Evolutionary conservation across 2,113 vertebrate species (phyloP), one percentile per base, ranked within the genome.

Genomic region (Cisticola juncidis): DNA sequence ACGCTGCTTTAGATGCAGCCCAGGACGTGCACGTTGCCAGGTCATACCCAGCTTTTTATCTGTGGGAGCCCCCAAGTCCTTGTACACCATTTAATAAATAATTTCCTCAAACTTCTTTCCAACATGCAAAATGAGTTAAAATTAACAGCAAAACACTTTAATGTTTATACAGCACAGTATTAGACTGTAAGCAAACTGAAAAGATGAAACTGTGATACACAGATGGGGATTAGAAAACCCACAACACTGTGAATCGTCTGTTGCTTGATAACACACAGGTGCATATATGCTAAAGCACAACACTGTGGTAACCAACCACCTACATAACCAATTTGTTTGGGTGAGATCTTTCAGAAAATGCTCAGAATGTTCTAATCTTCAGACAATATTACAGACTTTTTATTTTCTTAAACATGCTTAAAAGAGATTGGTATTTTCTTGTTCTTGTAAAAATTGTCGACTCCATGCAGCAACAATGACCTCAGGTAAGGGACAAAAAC

Each of bases 221-320:
- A 58, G 51, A 31, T 77, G 33, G 28, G 9, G 14, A 11, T 20
- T 64, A 10, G 65, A 86, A 71, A 44, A 5, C 2, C 8, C 14
- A 40, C 23, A 66, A 21, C 1, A 1, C 23, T n/a, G 29, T 64
- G 25, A 76, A 76, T 64, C 23, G 62, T 70, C 57, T 94, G 44
- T 13, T 86, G 50, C 44, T 64, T 66, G 88, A 93, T 24, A 93
- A 90, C 36, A 72, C 38, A 36, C n/a, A 96, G 68, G 80, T 96
- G 51, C 16, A 23, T 54, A 74, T 58, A 38, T 44, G 17, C 44
- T 81, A 84, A 79, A 85, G 7, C 16, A 57, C 3, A 79, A 44
- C 45, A 44, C 36, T 45, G 10, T 0, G 4, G 14, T 38, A 84
- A 86, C 72, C 35, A 81, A 44, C 26, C 38, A 58, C 50, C 53